A percentile compares a stretch with the other conserved stretches of the same genome.
Conservation (phyloP, 2,888 invertebrate species). For the Orthosia incerta region DNA sequence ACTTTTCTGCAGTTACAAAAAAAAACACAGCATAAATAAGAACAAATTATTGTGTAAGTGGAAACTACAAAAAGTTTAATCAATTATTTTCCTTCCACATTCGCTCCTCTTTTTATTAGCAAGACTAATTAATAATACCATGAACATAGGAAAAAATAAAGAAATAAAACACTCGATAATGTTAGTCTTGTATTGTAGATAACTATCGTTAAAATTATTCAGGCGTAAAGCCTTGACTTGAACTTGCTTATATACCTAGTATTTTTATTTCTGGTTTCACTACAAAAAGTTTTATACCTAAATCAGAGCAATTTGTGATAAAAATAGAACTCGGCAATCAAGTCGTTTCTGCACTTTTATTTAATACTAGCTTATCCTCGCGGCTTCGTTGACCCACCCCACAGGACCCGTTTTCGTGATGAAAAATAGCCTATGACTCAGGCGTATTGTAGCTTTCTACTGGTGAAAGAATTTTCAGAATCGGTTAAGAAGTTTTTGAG, state of each 20-base stretch:
- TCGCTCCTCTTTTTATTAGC: slow-evolving; percentile 19
- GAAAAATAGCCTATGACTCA: no score
- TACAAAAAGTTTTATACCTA: background rate
- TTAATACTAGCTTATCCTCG: no score
- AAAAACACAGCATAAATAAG: background rate
- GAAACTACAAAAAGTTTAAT: background rate
- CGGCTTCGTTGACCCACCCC: no score
- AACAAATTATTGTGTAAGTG: background rate
- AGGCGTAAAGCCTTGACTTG: slow-evolving; percentile 13
- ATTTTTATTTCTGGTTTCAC: background rate
- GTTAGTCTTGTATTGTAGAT: background rate
- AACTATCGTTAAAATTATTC: slow-evolving; percentile 18
- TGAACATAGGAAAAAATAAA: slow-evolving; percentile 15
- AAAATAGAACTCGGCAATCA: background rate
- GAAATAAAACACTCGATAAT: background rate
- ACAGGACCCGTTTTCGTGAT: no score
- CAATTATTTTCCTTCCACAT: slow-evolving; percentile 12
- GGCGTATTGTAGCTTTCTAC: no score
- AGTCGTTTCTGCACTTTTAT: background rate
- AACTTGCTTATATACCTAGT: background rate
- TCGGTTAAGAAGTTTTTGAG: no score
- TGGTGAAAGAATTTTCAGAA: no score
- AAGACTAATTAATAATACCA: slow-evolving; percentile 13
- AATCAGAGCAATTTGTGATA: background rate
- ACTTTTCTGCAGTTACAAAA: background rate